These are phyloP conservation scores for Catocala sponsa DNA, from an alignment of 2,888 invertebrate genomes.

Conservation along the genomic window DNA sequence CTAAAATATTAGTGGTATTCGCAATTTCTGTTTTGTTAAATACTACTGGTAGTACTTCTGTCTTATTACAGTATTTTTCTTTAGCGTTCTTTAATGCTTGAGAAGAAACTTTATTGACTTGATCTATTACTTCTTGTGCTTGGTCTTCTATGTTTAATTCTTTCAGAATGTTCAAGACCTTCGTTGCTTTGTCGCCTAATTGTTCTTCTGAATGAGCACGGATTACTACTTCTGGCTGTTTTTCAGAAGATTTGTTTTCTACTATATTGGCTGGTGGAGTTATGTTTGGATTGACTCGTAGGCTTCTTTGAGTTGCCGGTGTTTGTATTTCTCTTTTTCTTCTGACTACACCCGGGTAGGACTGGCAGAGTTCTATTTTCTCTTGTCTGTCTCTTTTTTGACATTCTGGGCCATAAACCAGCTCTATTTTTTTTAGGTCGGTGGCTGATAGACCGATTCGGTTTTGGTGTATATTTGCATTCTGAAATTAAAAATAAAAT, in stretches of 20 bases:
- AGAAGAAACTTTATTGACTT: conserved; percentile 60
- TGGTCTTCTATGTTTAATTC: conserved; percentile 64
- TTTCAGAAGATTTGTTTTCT: conserved; percentile 1
- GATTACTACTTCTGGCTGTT: too few species aligned
- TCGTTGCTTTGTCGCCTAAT: background rate
- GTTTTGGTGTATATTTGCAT: conserved; percentile 54
- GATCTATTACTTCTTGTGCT: conserved; percentile 61
- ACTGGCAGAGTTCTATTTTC: conserved; percentile 74
- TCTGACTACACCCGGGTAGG: conserved; percentile 68
- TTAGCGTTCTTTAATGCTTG: conserved; percentile 64
- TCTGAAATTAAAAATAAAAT: background rate
- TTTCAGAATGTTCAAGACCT: conserved; percentile 39
- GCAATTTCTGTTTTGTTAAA: conserved; percentile 19
- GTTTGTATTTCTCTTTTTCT: conserved; percentile 44
- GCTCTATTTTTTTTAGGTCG: conserved; percentile 72
- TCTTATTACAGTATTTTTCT: conserved; percentile 64
- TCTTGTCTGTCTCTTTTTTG: conserved; percentile 68
- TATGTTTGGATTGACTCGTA: conserved; percentile 75
- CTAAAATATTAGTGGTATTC: conserved; percentile 52
- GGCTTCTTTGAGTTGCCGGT: conserved; percentile 37
- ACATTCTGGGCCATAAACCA: conserved; percentile 75
- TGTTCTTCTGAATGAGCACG: too few species aligned
- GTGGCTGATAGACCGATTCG: conserved; percentile 57
- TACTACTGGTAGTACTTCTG: conserved; percentile 17
- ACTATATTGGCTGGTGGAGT: conserved; percentile 62